Base-by-base conservation (phyloP, 2,113 vertebrate genomes). In the Anoplopoma fimbria region DNA sequence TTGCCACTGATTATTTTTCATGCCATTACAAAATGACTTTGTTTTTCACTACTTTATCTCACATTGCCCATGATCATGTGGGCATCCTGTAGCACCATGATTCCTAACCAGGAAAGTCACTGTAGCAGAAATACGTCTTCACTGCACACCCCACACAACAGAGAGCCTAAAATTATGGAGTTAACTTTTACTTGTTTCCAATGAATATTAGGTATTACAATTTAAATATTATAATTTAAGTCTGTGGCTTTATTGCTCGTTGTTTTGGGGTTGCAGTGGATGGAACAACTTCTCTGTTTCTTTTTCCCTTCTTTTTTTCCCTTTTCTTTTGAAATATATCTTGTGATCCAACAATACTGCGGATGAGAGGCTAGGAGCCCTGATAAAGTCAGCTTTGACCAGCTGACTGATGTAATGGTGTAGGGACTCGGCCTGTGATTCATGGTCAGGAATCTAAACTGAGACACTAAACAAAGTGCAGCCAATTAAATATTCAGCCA, bases 81-180 rank as follows among this genome's bases (percentile, higher is more conserved):
- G 63, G 75, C 47, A 29, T 73, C 47, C 47, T 87, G 92, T 90
- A 93, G 91, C 92, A 91, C 83, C 64, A 42, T 23, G 53, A 69
- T 75, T 78, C 65, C 63, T 62, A 40, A 83, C 49, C 74, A 55
- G 73, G 80, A 81, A 40, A 60, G 75, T 79, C 65, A 79, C 76
- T 77, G 90, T 90, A 92, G 89, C 80, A 88, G 60, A 79, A 62
- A 69, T 61, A 25, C 47, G 62, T 71, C 60, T 25, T 40, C 67
- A 49, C 34, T 64, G 21, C 73, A 61, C 62, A 27, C 42, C 31
- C 19, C 36, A 21, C 45, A 40, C 17, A 6, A 55, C 45, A 55
- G 17, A 63, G 27, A 70, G 17, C 25, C 72, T 21, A 27, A n/a
- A 13, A 75, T 47, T n/a, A 25, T 53, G 27, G 2, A 29, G 19